Percentiles rank a stretch among this genome's conserved stretches.
Conservation (phyloP, 2,113 vertebrate species). For the Chloroceryle aenea region DNA sequence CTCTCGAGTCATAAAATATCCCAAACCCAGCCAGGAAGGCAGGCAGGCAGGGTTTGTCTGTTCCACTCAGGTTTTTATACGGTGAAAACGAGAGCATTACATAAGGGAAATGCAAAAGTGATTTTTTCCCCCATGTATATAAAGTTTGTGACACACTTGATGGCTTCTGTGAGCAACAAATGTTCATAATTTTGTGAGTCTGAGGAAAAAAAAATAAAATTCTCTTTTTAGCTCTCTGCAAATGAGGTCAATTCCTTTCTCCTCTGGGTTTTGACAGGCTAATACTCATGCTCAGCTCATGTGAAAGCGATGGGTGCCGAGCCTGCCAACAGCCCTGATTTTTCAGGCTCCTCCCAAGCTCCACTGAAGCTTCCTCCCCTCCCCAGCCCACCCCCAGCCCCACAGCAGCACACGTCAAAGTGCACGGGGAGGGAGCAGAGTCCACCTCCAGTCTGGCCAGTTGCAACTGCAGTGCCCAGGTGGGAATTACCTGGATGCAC, state of each 20-base stretch:
- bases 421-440: fast-evolving
- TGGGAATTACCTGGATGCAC: fast-evolving
- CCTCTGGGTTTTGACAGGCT: background rate
- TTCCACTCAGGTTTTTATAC: fast-evolving
- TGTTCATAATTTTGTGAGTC: background rate
- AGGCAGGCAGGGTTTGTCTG: background rate
- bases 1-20: background rate
- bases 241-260: background rate
- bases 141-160: background rate
- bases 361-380: background rate
- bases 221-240: background rate
- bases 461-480: fast-evolving
- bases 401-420: fast-evolving
- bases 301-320: background rate
- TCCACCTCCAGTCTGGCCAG: background rate
- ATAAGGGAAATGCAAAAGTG: background rate
- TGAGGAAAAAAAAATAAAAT: background rate
- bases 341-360: background rate
- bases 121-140: background rate
- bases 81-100: background rate
- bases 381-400: too few relatives aligned
- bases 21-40: fast-evolving
- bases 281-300: background rate
- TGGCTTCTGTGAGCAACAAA: background rate
- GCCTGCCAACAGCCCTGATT: background rate